These are phyloP conservation scores for Stomatorhinus walkeri DNA, from an alignment of 2,797 vertebrate species.

Conservation along the genomic window DNA sequence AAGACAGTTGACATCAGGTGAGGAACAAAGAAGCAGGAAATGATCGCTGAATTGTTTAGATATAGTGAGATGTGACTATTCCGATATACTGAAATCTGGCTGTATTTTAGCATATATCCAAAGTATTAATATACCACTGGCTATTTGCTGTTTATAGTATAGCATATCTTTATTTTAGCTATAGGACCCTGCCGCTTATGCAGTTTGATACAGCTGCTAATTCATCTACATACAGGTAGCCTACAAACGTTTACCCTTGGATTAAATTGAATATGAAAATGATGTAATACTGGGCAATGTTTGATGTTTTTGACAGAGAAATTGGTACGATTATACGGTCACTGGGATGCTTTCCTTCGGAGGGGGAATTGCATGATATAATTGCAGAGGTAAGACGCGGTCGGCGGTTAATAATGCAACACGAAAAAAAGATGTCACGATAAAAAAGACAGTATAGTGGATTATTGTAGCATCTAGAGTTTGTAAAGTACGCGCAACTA, in stretches of 20 bases:
- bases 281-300: not conserved
- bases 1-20: conserved; percentile 86
- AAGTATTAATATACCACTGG: not conserved
- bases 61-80: not conserved
- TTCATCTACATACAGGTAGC: not conserved
- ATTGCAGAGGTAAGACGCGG: conserved; percentile 65
- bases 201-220: not conserved
- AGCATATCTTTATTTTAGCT: not conserved
- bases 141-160: not conserved
- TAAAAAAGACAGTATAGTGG: not conserved
- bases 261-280: conserved; percentile 8
- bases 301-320: conserved; percentile 53
- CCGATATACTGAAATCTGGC: not conserved
- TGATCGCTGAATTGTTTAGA: not conserved
- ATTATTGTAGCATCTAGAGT: not conserved
- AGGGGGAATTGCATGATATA: conserved; percentile 74
- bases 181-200: not conserved
- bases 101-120: not conserved
- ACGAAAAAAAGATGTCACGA: not conserved
- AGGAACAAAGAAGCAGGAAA: conserved; percentile 34
- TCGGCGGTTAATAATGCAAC: not conserved
- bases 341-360: conserved; percentile 77
- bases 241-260: not conserved
- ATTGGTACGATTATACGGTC: conserved; percentile 80
- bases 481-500: not conserved